Percentiles rank a stretch among this genome's conserved stretches.
Evolutionary conservation across 2,888 invertebrate genomes (phyloP).

Genomic region (Shargacucullia verbasci): DNA sequence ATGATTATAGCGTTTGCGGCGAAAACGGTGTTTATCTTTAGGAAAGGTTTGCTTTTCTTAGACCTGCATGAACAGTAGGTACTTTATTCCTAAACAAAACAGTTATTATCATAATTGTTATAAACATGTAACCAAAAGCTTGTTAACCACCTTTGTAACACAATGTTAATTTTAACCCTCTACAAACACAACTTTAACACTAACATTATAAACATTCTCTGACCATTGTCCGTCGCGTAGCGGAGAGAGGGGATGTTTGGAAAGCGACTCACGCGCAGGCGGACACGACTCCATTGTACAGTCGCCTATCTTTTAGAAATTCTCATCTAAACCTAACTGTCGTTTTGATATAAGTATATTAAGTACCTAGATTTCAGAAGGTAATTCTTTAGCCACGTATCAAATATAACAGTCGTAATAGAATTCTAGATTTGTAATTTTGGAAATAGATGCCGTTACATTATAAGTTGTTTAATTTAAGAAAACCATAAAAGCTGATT

Average conservation of each 20-base stretch:
- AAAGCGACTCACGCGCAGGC: slow-evolving; percentile 65
- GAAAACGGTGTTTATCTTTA: too few species aligned
- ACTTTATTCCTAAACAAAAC: slow-evolving; percentile 26
- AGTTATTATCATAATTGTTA: slow-evolving; percentile 22
- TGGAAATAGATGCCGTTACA: slow-evolving; percentile 6
- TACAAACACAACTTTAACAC: slow-evolving; percentile 21
- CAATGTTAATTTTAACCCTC: slow-evolving; percentile 41
- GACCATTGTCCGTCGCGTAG: slow-evolving; percentile 45
- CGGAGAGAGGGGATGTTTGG: slow-evolving; percentile 55
- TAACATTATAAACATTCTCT: slow-evolving; percentile 26
- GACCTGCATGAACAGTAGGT: too few species aligned
- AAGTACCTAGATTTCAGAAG: slow-evolving; percentile 11
- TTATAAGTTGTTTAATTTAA: too few species aligned
- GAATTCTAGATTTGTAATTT: not conserved
- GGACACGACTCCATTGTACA: slow-evolving; percentile 63
- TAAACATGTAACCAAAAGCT: slow-evolving; percentile 17
- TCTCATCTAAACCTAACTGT: slow-evolving; percentile 51
- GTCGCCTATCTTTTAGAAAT: slow-evolving; percentile 45
- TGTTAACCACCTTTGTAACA: slow-evolving; percentile 27
- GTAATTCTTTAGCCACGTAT: not conserved
- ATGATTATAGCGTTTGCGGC: too few species aligned
- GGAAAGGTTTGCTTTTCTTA: too few species aligned
- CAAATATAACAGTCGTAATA: not conserved
- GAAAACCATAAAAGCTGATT: too few species aligned
- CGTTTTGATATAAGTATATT: slow-evolving; percentile 31